Evolutionary conservation across 2,888 invertebrate species (phyloP).

Genomic region (Brenthis hecate): DNA sequence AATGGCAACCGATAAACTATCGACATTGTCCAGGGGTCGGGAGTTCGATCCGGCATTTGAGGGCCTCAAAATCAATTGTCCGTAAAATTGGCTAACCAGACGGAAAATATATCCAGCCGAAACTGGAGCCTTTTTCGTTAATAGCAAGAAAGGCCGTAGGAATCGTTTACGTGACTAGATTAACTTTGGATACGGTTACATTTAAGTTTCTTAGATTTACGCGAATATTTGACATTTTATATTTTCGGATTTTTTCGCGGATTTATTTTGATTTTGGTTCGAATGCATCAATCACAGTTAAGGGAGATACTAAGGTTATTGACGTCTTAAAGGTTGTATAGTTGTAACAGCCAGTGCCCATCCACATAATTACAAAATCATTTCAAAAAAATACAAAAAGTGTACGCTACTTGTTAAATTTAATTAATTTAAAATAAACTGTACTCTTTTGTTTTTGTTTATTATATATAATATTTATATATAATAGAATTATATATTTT

Average conservation of each 20-base stretch:
- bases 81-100: conserved; percentile 80
- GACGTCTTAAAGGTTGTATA: too few relatives aligned
- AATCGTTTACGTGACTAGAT: conserved; percentile 19
- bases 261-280: too few relatives aligned
- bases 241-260: too few relatives aligned
- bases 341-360: too few relatives aligned
- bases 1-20: conserved; percentile 73
- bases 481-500: too few relatives aligned
- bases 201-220: conserved; percentile 5
- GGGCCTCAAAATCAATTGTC: conserved; percentile 74
- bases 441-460: neutral
- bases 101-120: conserved; percentile 77
- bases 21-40: conserved; percentile 59
- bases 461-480: neutral
- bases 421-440: too few relatives aligned
- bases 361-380: too few relatives aligned
- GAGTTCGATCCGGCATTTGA: conserved; percentile 64
- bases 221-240: too few relatives aligned
- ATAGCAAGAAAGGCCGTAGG: conserved; percentile 46
- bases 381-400: too few relatives aligned
- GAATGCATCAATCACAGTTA: too few relatives aligned
- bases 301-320: too few relatives aligned
- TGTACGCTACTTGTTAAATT: too few relatives aligned
- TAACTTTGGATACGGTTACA: neutral
- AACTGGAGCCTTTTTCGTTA: conserved; percentile 65